phyloP scores from a whole-genome alignment of 2,888 invertebrate species.

The Parnassius apollo region DNA sequence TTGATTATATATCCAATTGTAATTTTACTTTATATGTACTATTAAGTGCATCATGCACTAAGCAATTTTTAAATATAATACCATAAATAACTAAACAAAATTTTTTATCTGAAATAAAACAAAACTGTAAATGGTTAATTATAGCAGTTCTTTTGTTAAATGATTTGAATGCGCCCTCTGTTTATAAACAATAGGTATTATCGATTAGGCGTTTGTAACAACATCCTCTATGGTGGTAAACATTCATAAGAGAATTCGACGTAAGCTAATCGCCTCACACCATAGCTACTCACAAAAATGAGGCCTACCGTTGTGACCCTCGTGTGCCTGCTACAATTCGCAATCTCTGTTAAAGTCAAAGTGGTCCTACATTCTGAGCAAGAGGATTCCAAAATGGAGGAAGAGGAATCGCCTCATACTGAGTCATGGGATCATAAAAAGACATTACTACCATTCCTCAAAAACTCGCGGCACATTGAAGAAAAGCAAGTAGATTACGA shows the following conservation, averaged over 20 bases:
- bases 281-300: slow-evolving; percentile 42
- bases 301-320: slow-evolving; percentile 36
- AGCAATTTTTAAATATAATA: too few species aligned
- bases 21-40: too few species aligned
- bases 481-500: slow-evolving; percentile 51
- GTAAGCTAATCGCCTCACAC: slow-evolving; percentile 7
- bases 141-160: slow-evolving; percentile 16
- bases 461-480: slow-evolving; percentile 40
- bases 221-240: slow-evolving; percentile 14
- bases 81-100: too few species aligned
- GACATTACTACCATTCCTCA: slow-evolving; percentile 57
- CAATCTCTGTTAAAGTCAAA: slow-evolving; percentile 63
- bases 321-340: slow-evolving; percentile 44
- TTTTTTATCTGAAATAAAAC: background rate
- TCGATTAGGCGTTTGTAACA: slow-evolving; percentile 35
- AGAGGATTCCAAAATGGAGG: slow-evolving; percentile 61
- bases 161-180: slow-evolving; percentile 33
- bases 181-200: slow-evolving; percentile 63
- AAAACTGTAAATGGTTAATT: slow-evolving; percentile 1
- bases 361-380: slow-evolving; percentile 68
- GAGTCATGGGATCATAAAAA: slow-evolving; percentile 51
- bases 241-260: slow-evolving; percentile 6
- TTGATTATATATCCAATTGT: too few species aligned
- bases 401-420: slow-evolving; percentile 46
- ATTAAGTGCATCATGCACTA: too few species aligned